phyloP scores from a whole-genome alignment of 2,113 vertebrate genomes.

The Platysteira castanea region DNA sequence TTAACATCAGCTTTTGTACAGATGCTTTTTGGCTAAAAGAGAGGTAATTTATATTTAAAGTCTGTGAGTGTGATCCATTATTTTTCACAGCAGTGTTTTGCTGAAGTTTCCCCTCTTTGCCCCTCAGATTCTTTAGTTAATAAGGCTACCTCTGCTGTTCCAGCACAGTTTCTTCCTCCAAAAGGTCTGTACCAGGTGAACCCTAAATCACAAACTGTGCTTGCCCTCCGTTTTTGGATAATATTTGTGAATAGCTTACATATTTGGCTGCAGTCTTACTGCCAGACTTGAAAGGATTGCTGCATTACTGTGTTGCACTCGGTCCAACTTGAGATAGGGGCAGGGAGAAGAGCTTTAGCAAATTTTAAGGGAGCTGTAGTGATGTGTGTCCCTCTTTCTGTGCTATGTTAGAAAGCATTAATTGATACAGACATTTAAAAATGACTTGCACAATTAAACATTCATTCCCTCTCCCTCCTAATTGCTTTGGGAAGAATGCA shows the following conservation, averaged over 20 bases:
- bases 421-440: not conserved
- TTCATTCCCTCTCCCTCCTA: not conserved
- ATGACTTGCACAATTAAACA: not conserved
- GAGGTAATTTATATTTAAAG: conserved; percentile 16
- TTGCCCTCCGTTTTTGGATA: not conserved
- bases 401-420: not conserved
- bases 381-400: not conserved
- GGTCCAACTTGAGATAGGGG: not conserved
- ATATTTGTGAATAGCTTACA: conserved; percentile 1
- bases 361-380: not conserved
- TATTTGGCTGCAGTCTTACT: not conserved
- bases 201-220: not conserved
- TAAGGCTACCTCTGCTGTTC: not conserved
- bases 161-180: not conserved
- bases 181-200: conserved; percentile 22
- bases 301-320: not conserved
- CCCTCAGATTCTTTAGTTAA: not conserved
- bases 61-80: not conserved
- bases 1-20: conserved; percentile 42
- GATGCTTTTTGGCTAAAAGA: conserved; percentile 33
- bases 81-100: conserved; percentile 13
- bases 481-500: conserved; percentile 21
- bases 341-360: not conserved
- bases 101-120: not conserved
- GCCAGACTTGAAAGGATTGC: not conserved